Evolutionary conservation across 2,888 invertebrate genomes (phyloP), one percentile per base, ranked within the genome.

Genomic region (Eulithis testata): DNA sequence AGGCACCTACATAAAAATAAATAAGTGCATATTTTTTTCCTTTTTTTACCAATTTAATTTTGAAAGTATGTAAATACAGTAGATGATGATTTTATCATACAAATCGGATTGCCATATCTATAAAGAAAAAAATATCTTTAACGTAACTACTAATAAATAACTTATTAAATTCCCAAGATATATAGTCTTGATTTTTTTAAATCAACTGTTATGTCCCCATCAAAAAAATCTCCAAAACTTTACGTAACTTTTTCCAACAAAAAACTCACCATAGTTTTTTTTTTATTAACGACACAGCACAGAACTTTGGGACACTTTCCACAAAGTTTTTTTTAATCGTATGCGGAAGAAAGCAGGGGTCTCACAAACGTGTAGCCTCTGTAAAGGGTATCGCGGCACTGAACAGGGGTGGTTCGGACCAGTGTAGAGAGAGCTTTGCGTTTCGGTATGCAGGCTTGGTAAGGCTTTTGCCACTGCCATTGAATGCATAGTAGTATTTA

Each of bases 401-500:
- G 59, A 54, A 55, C 57, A 47, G 36, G 47, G 51, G 14, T 14
- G 53, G 53, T 31, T 37, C 27, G 3, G 14, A 45, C 57, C 63
- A 37, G 58, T 43, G 45, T 59, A 51, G 9, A 9, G 3, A 44
- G 62, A 51, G 36, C 65, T 44, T 11, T 49, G 61, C n/a, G 37
- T 12, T 54, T 50, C 27, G 43, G 56, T 11, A 67, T 72, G 69
- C 69, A 71, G 54, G 54, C 66, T 76, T 75, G 75, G 74, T 75
- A 53, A 72, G 60, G 62, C 64, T 45, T 67, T 52, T 69, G 27
- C 63, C 11, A 51, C 4, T 51, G 7, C 3, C 27, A 50, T 27
- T 31, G 59, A 43, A 43, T 12, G 6, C n/a, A 8, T 8, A 12
- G 8, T 56, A 56, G 56, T 43, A 7, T 8, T 31, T 11, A 36